These are phyloP conservation scores for Wiebesia pumilae DNA, from an alignment of 1,140 invertebrate species.

Conservation along the genomic window DNA sequence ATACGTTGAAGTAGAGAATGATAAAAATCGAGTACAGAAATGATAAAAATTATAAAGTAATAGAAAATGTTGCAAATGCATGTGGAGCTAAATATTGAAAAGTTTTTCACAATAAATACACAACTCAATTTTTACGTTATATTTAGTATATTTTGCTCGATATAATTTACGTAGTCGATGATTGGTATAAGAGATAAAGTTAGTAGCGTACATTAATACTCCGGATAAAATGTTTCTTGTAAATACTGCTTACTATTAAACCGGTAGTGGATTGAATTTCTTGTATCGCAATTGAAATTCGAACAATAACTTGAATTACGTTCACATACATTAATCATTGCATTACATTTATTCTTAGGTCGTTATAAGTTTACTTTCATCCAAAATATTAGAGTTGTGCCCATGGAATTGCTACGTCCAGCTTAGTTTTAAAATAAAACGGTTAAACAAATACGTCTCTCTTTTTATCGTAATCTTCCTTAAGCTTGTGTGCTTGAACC, in stretches of 20 bases:
- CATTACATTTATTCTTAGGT: neutral
- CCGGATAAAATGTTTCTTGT: too few species aligned
- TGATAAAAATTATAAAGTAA: too few species aligned
- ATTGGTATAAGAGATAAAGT: neutral
- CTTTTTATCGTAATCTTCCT: neutral
- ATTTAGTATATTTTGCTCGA: neutral
- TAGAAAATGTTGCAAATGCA: too few species aligned
- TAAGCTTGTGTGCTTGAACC: neutral
- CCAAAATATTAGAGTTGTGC: slow-evolving; percentile 24
- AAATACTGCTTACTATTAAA: too few species aligned
- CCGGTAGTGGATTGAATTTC: too few species aligned
- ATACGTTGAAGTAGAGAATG: too few species aligned
- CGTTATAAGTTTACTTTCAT: slow-evolving; percentile 10
- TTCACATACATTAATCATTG: neutral
- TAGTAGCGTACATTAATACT: neutral
- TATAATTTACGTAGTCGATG: neutral
- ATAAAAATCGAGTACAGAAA: too few species aligned
- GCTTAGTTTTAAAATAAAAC: neutral
- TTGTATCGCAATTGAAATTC: too few species aligned
- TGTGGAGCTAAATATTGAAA: too few species aligned
- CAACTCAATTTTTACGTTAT: neutral
- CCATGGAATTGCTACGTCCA: neutral
- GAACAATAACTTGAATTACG: too few species aligned
- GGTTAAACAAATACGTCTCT: neutral
- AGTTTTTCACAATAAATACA: too few species aligned